Conservation (phyloP, 2,797 vertebrate genomes). For the Setipinna tenuifilis region DNA sequence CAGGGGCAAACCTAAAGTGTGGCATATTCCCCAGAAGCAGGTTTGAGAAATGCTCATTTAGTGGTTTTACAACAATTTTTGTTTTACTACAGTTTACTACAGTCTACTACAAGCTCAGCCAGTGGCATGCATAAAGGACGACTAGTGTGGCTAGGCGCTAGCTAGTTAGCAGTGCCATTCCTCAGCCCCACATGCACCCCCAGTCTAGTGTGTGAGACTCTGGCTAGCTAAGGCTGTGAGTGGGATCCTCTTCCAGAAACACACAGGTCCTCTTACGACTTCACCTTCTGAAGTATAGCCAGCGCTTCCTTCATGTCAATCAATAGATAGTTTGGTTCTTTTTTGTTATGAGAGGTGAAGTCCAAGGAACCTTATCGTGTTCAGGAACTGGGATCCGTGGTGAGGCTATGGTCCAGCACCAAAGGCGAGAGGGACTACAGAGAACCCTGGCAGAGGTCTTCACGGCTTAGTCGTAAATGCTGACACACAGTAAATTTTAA, state of each 20-base stretch:
- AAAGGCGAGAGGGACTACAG: background rate
- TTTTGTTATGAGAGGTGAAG: background rate
- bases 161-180: constrained; percentile 33
- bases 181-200: constrained; percentile 64
- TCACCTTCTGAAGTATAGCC: too few relatives aligned
- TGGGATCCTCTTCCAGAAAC: constrained; percentile 2
- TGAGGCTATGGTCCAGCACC: background rate
- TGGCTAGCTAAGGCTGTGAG: background rate
- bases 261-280: background rate
- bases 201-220: constrained; percentile 44
- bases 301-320: too few relatives aligned
- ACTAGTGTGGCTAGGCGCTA: constrained; percentile 8
- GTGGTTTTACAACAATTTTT: background rate
- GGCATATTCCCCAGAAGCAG: background rate
- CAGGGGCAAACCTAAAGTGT: constrained; percentile 20
- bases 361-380: background rate
- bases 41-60: background rate
- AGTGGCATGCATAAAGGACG: background rate
- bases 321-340: background rate
- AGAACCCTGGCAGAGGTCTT: background rate
- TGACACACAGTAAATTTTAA: too few relatives aligned
- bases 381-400: background rate
- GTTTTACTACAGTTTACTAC: constrained; percentile 10
- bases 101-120: constrained; percentile 13
- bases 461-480: background rate